Percentiles rank a stretch among this genome's conserved stretches.
Evolutionary conservation across 2,113 vertebrate genomes (phyloP).

Genomic region (Cottus gobio): DNA sequence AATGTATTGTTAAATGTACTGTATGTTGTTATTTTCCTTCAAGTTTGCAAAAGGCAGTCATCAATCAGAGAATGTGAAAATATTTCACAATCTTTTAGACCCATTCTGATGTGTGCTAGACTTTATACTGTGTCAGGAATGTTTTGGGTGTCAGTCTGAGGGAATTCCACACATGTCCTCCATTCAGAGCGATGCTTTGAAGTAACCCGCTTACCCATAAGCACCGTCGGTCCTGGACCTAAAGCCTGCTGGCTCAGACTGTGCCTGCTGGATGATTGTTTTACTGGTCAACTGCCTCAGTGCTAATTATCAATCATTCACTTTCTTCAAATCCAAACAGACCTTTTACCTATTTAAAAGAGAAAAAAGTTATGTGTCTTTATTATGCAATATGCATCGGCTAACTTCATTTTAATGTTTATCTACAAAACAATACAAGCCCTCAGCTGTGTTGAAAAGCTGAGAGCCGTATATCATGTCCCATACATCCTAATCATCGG

Average conservation of each 20-base stretch:
- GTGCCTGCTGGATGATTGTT: slow-evolving; percentile 21
- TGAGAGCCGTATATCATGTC: slow-evolving; percentile 35
- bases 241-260: not conserved
- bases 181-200: slow-evolving; percentile 67
- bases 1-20: not conserved
- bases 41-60: not conserved
- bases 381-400: not conserved
- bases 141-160: slow-evolving; percentile 58
- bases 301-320: not conserved
- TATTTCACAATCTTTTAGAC: not conserved
- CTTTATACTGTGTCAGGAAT: slow-evolving; percentile 49
- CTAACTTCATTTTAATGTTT: slow-evolving; percentile 14
- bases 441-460: slow-evolving; percentile 22
- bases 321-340: slow-evolving; percentile 16
- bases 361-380: not conserved
- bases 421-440: slow-evolving; percentile 15
- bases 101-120: not conserved
- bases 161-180: slow-evolving; percentile 70
- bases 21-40: not conserved
- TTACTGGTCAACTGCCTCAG: slow-evolving; percentile 1
- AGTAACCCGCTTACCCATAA: slow-evolving; percentile 47
- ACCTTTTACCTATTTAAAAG: slow-evolving; percentile 9
- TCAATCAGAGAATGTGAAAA: not conserved
- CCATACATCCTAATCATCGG: slow-evolving; percentile 38
- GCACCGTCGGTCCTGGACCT: slow-evolving; percentile 19